Percentiles rank a stretch among this genome's conserved stretches.
phyloP scores from a whole-genome alignment of 2,113 vertebrate species.

The Ceuthmochares aereus region DNA sequence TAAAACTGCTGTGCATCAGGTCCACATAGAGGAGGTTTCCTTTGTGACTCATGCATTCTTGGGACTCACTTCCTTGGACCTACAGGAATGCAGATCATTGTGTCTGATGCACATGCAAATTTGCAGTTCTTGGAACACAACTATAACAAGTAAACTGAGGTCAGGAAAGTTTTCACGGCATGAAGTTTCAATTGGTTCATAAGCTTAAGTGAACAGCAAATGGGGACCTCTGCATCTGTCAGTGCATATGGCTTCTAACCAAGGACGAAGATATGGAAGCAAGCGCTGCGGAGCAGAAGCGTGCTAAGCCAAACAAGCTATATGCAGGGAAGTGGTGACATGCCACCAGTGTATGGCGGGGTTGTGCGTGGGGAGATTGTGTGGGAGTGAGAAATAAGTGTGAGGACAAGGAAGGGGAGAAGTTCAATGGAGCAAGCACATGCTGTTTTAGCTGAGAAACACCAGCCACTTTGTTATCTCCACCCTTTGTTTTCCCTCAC shows the following conservation, averaged over 20 bases:
- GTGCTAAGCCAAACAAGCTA: background rate
- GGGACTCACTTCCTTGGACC: background rate
- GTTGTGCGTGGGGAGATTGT: background rate
- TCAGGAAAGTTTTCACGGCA: constrained; percentile 57
- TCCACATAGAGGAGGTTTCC: background rate
- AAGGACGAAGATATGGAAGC: background rate
- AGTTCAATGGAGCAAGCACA: background rate
- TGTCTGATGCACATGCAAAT: background rate
- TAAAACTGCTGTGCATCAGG: background rate
- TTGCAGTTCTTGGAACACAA: background rate
- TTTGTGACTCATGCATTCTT: background rate
- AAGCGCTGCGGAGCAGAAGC: accelerated
- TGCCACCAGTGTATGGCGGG: background rate
- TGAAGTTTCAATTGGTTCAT: constrained; percentile 25
- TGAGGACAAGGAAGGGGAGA: background rate
- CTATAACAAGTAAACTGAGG: constrained; percentile 29
- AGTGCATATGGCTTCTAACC: constrained; percentile 40
- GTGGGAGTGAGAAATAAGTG: background rate
- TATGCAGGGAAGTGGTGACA: accelerated
- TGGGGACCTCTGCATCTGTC: constrained; percentile 27
- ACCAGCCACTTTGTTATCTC: background rate
- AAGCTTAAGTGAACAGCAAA: constrained; percentile 55
- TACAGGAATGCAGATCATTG: background rate
- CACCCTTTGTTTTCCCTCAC: background rate
- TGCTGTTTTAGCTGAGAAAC: background rate